phyloP scores from a whole-genome alignment of 1,140 invertebrate genomes.

The Branchinecta lynchi region DNA sequence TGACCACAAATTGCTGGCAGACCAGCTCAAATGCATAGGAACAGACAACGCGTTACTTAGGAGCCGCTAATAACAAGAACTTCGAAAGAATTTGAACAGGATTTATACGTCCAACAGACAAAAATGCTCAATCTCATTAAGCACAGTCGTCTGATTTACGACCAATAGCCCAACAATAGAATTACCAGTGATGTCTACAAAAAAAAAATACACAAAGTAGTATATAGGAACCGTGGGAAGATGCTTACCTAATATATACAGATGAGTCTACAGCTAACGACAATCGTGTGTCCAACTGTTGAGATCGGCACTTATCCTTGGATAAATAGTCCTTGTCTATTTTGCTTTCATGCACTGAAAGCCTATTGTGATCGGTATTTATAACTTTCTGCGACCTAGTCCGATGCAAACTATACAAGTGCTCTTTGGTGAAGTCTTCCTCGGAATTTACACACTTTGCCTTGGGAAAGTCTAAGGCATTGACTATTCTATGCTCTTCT shows the following conservation, averaged over 20 bases:
- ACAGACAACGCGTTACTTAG: too few species aligned
- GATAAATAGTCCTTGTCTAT: not conserved
- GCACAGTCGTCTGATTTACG: too few species aligned
- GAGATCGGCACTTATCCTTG: constrained; percentile 2
- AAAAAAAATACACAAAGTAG: not conserved
- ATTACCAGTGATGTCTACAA: too few species aligned
- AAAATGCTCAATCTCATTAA: too few species aligned
- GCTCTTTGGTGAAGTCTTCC: not conserved
- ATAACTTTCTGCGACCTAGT: not conserved
- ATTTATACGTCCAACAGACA: too few species aligned
- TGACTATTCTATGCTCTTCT: constrained; percentile 28
- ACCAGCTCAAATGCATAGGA: too few species aligned
- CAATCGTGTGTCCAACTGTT: constrained; percentile 3
- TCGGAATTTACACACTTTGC: not conserved
- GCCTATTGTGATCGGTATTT: constrained; percentile 5
- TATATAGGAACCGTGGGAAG: not conserved
- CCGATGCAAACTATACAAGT: not conserved
- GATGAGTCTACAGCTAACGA: not conserved
- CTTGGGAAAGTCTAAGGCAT: constrained; percentile 27
- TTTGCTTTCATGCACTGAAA: constrained; percentile 7
- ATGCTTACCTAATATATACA: constrained; percentile 7
- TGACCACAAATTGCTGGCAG: constrained; percentile 1
- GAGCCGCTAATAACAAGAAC: too few species aligned
- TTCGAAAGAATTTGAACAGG: too few species aligned
- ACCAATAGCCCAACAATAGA: too few species aligned